Evolutionary conservation across 2,797 vertebrate genomes (phyloP).

Genomic region (Schizothorax lantsangensis): DNA sequence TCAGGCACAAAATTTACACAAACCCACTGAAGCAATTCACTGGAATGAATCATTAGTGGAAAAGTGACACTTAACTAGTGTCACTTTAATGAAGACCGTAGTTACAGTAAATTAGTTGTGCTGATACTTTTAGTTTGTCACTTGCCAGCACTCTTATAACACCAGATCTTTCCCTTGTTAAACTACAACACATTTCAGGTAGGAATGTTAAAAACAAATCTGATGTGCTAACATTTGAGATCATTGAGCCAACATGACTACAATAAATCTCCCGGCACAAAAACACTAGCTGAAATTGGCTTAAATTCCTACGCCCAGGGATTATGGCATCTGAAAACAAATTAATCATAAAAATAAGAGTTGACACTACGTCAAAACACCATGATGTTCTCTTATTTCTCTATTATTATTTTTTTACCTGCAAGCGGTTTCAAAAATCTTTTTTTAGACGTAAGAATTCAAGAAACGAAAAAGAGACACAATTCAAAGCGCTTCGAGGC

Average conservation of each 20-base stretch:
- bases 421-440: slow-evolving; percentile 8
- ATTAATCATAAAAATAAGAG: neutral
- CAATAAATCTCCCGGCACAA: slow-evolving; percentile 14
- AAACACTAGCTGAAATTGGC: neutral
- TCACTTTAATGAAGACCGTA: neutral
- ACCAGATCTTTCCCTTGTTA: neutral
- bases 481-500: neutral
- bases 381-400: neutral
- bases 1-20: neutral
- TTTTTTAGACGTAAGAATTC: neutral
- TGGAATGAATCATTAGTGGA: neutral
- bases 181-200: neutral
- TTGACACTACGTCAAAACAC: slow-evolving; percentile 7
- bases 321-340: slow-evolving; percentile 15
- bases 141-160: neutral
- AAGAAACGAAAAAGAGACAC: slow-evolving; percentile 2
- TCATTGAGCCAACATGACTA: slow-evolving; percentile 28
- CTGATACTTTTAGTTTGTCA: neutral
- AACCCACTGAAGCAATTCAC: neutral
- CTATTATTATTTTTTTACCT: slow-evolving; percentile 6
- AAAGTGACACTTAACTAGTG: neutral
- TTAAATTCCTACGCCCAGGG: neutral
- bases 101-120: no score
- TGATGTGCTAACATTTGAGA: slow-evolving; percentile 18
- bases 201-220: neutral